Base-by-base conservation (phyloP, 2,797 vertebrate genomes). In the Myotis myotis region DNA sequence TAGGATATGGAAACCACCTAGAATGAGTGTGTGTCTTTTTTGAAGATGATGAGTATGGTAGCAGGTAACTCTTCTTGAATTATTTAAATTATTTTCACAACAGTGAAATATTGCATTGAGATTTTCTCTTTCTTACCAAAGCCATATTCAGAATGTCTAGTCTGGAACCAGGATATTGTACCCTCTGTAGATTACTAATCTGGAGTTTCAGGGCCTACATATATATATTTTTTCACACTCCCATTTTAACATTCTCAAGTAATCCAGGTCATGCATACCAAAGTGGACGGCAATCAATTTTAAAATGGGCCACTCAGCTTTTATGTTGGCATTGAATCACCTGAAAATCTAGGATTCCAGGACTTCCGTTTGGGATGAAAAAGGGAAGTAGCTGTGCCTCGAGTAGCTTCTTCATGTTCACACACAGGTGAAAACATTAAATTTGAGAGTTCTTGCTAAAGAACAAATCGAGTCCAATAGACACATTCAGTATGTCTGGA, bases 371-470 rank as follows among this genome's bases (percentile, higher is more conserved):
- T 72, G 36, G 22, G 64, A 83, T 84, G 66, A 47, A 93, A 68
- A 28, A 82, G 16, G 22, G 62, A 93, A 55, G 3, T 49, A 80
- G 9, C 28, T 51, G 3, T 87, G 30, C 49, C 93, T 80, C 51
- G 1, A 83, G 38, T 92, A 76, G 60, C 25, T 84, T 93, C 22
- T 89, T 53, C 60, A 36, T 36, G 3, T 87, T 96, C 91, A 90
- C 83, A 87, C 64, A 82, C 88, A 53, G 70, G n/a, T 30, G 62
- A 92, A 57, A 74, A 20, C 22, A 92, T 96, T 95, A 82, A 92
- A 80, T 75, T 84, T 93, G 95, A 94, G 53, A 94, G 57, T 96
- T 97, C 92, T 92, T 91, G 88, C 79, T 87, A 95, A 91, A 92
- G 93, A 94, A 70, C 44, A 93, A 25, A 28, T 51, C 1, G 8